These are phyloP conservation scores for Mastigias papua DNA, from an alignment of 30 jellyfish, hydroid and myxozoan species.

Conservation along the genomic window DNA sequence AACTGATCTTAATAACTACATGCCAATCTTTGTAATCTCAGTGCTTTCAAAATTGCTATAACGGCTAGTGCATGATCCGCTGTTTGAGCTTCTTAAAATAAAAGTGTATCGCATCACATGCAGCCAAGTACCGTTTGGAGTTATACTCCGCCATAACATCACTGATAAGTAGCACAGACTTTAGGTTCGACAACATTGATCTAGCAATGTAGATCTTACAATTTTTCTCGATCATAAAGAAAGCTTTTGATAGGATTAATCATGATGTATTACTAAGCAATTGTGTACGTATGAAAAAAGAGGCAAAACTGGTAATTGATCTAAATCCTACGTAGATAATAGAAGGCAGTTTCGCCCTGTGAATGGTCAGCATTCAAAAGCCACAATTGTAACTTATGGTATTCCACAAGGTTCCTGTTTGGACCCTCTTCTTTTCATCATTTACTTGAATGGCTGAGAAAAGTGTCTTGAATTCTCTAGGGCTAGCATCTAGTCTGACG, in stretches of 20 bases:
- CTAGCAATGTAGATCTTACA: slow-evolving; percentile 21
- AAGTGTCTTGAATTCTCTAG: slow-evolving; percentile 37
- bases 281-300: slow-evolving; percentile 17
- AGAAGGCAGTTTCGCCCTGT: slow-evolving; percentile 51
- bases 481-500: slow-evolving; percentile 68
- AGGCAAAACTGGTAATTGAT: slow-evolving; percentile 49
- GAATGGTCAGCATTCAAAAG: slow-evolving; percentile 47
- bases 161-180: slow-evolving; percentile 50
- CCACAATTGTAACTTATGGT: slow-evolving; percentile 63
- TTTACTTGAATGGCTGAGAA: slow-evolving; percentile 56
- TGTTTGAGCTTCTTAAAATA: slow-evolving; percentile 46
- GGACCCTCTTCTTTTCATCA: slow-evolving; percentile 67
- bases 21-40: slow-evolving; percentile 60
- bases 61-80: slow-evolving; percentile 59
- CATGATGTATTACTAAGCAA: slow-evolving; percentile 23
- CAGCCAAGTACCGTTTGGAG: slow-evolving; percentile 19
- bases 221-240: slow-evolving; percentile 45
- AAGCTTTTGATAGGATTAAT: slow-evolving; percentile 58
- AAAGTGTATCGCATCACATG: slow-evolving; percentile 22
- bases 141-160: slow-evolving; percentile 57
- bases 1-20: slow-evolving; percentile 42
- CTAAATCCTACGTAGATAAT: slow-evolving; percentile 31
- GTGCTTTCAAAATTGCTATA: slow-evolving; percentile 50
- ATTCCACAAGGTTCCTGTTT: slow-evolving; percentile 59
- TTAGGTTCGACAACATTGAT: slow-evolving; percentile 33